phyloP scores from a whole-genome alignment of 2,113 vertebrate genomes.

The Taurulus bubalis region DNA sequence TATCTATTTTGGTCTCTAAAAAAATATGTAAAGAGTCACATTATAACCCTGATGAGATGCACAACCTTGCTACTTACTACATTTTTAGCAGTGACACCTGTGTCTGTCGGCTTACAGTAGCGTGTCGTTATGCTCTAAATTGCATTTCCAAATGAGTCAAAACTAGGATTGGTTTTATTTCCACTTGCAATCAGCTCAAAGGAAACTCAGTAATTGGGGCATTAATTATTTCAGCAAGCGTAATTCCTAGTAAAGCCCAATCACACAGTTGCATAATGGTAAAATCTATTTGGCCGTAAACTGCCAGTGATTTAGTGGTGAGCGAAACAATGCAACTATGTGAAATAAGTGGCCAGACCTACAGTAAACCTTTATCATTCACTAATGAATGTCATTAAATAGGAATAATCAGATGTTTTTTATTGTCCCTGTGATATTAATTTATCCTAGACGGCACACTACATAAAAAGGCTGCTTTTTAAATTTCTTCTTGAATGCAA shows the following conservation, averaged over 20 bases:
- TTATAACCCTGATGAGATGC: slow-evolving; percentile 23
- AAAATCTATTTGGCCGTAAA: slow-evolving; percentile 63
- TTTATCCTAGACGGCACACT: not conserved
- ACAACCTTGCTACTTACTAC: slow-evolving; percentile 12
- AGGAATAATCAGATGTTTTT: slow-evolving; percentile 17
- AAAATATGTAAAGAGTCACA: slow-evolving; percentile 12
- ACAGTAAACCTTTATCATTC: slow-evolving; percentile 29
- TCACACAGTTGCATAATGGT: slow-evolving; percentile 77
- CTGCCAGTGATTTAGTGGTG: slow-evolving; percentile 46
- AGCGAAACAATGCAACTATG: slow-evolving; percentile 53
- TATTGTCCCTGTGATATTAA: slow-evolving; percentile 11
- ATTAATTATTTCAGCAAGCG: slow-evolving; percentile 77
- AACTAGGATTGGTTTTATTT: slow-evolving; percentile 77
- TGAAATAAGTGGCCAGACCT: slow-evolving; percentile 33
- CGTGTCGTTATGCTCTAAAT: slow-evolving; percentile 62
- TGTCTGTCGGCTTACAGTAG: slow-evolving; percentile 59
- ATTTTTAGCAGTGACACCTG: slow-evolving; percentile 60
- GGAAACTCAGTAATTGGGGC: slow-evolving; percentile 74
- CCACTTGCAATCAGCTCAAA: slow-evolving; percentile 76
- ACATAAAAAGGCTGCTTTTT: not conserved
- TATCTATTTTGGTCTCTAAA: slow-evolving; percentile 3
- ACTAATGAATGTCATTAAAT: slow-evolving; percentile 22
- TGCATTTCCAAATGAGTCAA: slow-evolving; percentile 73
- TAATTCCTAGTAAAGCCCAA: slow-evolving; percentile 76
- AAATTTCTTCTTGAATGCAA: slow-evolving; percentile 1